phyloP scores from a whole-genome alignment of 2,113 vertebrate genomes.

The Monopterus albus region DNA sequence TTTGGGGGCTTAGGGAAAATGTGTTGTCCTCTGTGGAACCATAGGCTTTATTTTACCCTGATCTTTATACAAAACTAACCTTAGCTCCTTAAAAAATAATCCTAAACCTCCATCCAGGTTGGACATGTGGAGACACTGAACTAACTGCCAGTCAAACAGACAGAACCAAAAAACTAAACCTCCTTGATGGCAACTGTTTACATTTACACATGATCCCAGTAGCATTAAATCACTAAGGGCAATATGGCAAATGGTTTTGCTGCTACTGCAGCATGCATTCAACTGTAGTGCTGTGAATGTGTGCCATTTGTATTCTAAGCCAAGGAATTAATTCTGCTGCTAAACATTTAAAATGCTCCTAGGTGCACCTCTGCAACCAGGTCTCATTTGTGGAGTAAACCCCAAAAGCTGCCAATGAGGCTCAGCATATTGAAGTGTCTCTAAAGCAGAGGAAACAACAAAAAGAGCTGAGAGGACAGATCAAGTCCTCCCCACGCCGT shows the following conservation, averaged over 20 bases:
- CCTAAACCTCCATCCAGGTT: too few species aligned
- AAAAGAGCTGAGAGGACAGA: conserved; percentile 1
- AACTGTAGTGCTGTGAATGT: not conserved
- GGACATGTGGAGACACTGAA: too few species aligned
- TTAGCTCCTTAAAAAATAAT: too few species aligned
- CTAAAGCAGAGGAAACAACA: not conserved
- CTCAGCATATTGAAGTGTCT: conserved; percentile 16
- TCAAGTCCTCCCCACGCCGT: not conserved
- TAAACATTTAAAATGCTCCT: conserved; percentile 41
- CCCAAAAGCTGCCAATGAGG: conserved; percentile 55
- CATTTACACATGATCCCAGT: conserved; percentile 7
- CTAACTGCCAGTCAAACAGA: not conserved
- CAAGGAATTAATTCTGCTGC: conserved; percentile 28
- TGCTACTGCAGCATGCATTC: not conserved
- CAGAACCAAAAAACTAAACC: not conserved
- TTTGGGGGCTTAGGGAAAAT: too few species aligned
- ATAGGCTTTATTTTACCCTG: too few species aligned
- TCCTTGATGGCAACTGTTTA: not conserved
- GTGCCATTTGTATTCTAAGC: conserved; percentile 21
- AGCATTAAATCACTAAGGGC: conserved; percentile 2
- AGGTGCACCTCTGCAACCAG: conserved; percentile 31
- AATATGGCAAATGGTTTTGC: conserved; percentile 8
- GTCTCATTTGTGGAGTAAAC: conserved; percentile 44
- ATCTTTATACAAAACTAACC: too few species aligned
- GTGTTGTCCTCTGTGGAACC: too few species aligned